Conservation (phyloP, 2,113 vertebrate genomes). For the Pitta sordida region DNA sequence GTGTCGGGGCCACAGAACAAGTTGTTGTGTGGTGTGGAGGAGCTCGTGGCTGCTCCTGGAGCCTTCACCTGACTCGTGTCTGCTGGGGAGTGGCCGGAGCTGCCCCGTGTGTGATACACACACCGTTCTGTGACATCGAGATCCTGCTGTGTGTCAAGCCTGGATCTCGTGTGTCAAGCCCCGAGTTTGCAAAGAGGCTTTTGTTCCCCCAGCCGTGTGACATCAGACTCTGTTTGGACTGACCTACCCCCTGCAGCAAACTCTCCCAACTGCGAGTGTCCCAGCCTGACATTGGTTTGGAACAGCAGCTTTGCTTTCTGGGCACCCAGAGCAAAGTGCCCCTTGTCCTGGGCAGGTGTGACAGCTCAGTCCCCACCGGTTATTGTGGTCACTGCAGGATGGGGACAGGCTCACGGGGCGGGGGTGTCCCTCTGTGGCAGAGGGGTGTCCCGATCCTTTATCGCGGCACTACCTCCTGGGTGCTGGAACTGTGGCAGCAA, state of each 20-base stretch:
- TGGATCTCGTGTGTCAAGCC: too few species aligned
- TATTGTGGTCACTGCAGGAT: background rate
- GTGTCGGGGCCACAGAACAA: fast-evolving
- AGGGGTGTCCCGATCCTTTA: background rate
- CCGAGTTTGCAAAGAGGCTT: background rate
- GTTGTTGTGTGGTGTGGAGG: fast-evolving
- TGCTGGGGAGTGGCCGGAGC: background rate
- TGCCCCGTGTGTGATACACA: background rate
- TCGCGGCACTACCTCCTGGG: background rate
- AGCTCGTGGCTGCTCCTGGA: fast-evolving
- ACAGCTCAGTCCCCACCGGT: fast-evolving
- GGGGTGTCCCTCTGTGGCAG: too few species aligned
- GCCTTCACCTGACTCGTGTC: fast-evolving
- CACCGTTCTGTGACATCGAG: background rate
- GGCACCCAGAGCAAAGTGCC: background rate
- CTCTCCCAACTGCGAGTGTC: background rate
- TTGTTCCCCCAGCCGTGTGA: fast-evolving
- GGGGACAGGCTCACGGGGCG: background rate
- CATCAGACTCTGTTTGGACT: background rate
- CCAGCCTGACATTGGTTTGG: background rate
- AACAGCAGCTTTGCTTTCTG: background rate
- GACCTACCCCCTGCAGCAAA: background rate
- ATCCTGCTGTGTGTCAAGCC: background rate
- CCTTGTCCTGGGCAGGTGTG: fast-evolving
- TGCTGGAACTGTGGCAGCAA: background rate